phyloP scores from a whole-genome alignment of 2,888 invertebrate species.

The Gymnosoma rotundatum region DNA sequence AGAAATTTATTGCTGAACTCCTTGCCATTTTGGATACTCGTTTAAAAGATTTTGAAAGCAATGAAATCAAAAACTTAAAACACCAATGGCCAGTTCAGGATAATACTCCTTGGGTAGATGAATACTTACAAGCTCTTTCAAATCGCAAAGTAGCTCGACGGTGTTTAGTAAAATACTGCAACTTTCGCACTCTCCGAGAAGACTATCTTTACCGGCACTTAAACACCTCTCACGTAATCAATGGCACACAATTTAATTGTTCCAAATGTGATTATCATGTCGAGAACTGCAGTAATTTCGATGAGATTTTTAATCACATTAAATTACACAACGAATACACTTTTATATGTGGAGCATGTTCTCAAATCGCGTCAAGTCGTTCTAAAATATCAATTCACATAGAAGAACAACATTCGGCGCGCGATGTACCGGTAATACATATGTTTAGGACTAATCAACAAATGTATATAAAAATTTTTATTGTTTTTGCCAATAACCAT shows the following conservation, averaged over 20 bases:
- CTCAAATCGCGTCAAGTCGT: constrained; percentile 48
- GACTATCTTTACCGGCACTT: constrained; percentile 61
- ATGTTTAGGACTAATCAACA: constrained; percentile 38
- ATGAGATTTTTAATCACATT: constrained; percentile 65
- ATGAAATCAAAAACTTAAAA: constrained; percentile 49
- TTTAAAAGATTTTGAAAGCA: constrained; percentile 46
- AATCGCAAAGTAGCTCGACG: constrained; percentile 36
- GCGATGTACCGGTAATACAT: constrained; percentile 69
- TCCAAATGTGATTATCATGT: constrained; percentile 59
- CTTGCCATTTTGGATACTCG: constrained; percentile 58
- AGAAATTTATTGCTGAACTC: constrained; percentile 57
- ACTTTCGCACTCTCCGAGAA: constrained; percentile 55
- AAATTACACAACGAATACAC: constrained; percentile 62
- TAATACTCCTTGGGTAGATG: constrained; percentile 64
- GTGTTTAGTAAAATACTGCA: constrained; percentile 62
- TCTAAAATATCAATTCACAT: constrained; percentile 58
- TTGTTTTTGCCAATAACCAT: constrained; percentile 60
- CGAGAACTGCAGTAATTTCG: constrained; percentile 50
- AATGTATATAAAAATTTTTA: constrained; percentile 33
- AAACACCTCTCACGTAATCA: constrained; percentile 20
- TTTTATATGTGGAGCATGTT: constrained; percentile 69
- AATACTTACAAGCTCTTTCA: constrained; percentile 47
- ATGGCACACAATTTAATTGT: constrained; percentile 61
- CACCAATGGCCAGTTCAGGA: constrained; percentile 57
- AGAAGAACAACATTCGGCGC: constrained; percentile 59